Conservation (phyloP, 2,888 invertebrate genomes). For the Gymnocheta viridis region DNA sequence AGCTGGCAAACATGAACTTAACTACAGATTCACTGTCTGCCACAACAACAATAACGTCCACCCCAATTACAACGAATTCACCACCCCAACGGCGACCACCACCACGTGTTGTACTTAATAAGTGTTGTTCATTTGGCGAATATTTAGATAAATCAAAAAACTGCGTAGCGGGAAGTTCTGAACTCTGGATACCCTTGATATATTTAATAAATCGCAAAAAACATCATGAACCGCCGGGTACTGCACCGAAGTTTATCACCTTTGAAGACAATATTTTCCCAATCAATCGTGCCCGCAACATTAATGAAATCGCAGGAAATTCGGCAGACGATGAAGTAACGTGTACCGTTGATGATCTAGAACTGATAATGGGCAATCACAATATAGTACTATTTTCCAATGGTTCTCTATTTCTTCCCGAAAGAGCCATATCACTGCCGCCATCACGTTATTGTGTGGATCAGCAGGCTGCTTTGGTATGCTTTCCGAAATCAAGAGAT, state of each 20-base stretch:
- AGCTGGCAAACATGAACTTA: slow-evolving; percentile 13
- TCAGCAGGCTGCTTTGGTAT: slow-evolving; percentile 85
- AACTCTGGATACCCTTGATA: slow-evolving; percentile 84
- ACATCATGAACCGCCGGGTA: slow-evolving; percentile 81
- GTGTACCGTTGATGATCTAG: slow-evolving; percentile 72
- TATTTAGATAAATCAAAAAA: slow-evolving; percentile 81
- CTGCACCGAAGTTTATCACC: slow-evolving; percentile 81
- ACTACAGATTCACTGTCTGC: slow-evolving; percentile 34
- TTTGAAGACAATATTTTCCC: slow-evolving; percentile 81
- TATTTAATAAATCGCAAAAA: slow-evolving; percentile 83
- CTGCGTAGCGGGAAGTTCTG: slow-evolving; percentile 78
- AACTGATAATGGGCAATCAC: slow-evolving; percentile 78
- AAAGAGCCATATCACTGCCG: slow-evolving; percentile 82
- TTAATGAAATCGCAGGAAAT: slow-evolving; percentile 74
- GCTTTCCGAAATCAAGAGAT: slow-evolving; percentile 81
- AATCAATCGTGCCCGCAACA: slow-evolving; percentile 76
- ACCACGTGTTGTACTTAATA: slow-evolving; percentile 81
- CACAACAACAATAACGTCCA: slow-evolving; percentile 37
- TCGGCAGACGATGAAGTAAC: slow-evolving; percentile 21
- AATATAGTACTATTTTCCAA: slow-evolving; percentile 85
- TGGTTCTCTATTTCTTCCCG: slow-evolving; percentile 85
- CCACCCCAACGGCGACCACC: slow-evolving; percentile 73
- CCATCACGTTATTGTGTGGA: slow-evolving; percentile 88
- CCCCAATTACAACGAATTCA: slow-evolving; percentile 48
- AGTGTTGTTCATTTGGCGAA: slow-evolving; percentile 84